Base-by-base conservation (phyloP, 2,797 vertebrate genomes). In the Spinibarbus caldwelli region DNA sequence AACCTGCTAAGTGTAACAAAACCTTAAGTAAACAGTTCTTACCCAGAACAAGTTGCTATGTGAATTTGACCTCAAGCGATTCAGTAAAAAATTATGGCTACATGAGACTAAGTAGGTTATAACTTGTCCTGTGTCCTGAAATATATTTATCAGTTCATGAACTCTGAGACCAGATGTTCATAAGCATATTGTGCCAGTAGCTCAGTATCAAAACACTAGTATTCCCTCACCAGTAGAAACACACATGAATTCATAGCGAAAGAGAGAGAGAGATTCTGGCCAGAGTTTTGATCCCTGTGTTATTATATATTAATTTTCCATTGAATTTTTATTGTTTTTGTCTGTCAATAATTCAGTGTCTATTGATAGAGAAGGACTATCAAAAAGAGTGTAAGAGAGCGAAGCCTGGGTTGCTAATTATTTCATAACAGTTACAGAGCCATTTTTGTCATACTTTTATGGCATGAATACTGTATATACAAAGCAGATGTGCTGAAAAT, bases 331-430 rank as follows among this genome's bases (percentile, higher is more conserved):
- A 80, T 78, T 47, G 10, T 26, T 79, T 86, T 84, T 79, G 31
- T 70, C 77, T 17, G 36, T 87, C 70, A 87, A 77, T 76, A 80
- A 80, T 87, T 87, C 49, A 87, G 41, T 31, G 7, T 52, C 19
- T 73, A 34, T 54, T 45, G 23, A 47, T 31, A 75, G 47, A 52
- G 59, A 66, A 49, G 5, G 0, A 47, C 68, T 73, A 49, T 41
- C 49, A 82, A 23, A 68, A 49, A 78, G 59, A n/a, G 31, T 17
- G 34, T 75, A 45, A 57, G 34, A 78, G 23, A 19, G 64, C 0
- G 2, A 82, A 45, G 45, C 29, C 19, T 47, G 64, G 21, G 54
- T 23, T 77, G 26, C 12, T 64, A 52, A 77, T 64, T n/a, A 54
- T 86, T 79, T 76, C 41, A 52, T n/a, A 83, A 66, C 78, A 29